Evolutionary conservation across 2,888 invertebrate genomes (phyloP).

Genomic region (Lamproptera curius): DNA sequence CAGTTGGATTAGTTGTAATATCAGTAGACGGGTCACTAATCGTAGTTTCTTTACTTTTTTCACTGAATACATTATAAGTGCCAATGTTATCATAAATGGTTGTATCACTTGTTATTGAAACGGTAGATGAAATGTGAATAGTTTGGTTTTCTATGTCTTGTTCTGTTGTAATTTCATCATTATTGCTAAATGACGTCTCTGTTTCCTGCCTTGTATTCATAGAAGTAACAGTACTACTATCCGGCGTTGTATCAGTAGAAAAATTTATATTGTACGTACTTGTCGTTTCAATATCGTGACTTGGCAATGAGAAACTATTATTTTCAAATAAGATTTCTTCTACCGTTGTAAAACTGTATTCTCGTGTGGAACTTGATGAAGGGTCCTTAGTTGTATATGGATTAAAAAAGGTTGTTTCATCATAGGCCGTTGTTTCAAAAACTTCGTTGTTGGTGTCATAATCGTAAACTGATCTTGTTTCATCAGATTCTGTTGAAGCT

Average conservation of each 20-base stretch:
- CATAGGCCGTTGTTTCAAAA: slow-evolving; percentile 3
- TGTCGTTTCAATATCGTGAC: not conserved
- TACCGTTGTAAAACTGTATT: not conserved
- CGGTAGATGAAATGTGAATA: slow-evolving; percentile 25
- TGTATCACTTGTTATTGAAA: not conserved
- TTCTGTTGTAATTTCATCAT: slow-evolving; percentile 4
- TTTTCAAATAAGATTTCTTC: not conserved
- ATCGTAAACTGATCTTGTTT: slow-evolving; percentile 11
- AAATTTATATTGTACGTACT: not conserved
- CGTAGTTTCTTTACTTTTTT: slow-evolving; percentile 14
- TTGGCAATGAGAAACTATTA: not conserved
- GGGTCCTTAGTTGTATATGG: not conserved
- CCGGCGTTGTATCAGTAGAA: not conserved
- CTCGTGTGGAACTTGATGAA: not conserved
- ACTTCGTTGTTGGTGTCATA: slow-evolving; percentile 8
- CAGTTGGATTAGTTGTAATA: not conserved
- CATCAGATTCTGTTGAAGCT: slow-evolving; percentile 15
- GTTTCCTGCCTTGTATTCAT: not conserved
- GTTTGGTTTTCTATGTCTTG: slow-evolving; percentile 22
- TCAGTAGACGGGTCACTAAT: not conserved
- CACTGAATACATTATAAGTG: slow-evolving; percentile 19
- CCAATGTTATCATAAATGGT: slow-evolving; percentile 34
- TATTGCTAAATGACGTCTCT: not conserved
- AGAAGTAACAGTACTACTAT: not conserved
- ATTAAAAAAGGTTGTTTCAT: not conserved